These are phyloP conservation scores for Diprion similis DNA, from an alignment of 1,140 invertebrate genomes.

Conservation along the genomic window DNA sequence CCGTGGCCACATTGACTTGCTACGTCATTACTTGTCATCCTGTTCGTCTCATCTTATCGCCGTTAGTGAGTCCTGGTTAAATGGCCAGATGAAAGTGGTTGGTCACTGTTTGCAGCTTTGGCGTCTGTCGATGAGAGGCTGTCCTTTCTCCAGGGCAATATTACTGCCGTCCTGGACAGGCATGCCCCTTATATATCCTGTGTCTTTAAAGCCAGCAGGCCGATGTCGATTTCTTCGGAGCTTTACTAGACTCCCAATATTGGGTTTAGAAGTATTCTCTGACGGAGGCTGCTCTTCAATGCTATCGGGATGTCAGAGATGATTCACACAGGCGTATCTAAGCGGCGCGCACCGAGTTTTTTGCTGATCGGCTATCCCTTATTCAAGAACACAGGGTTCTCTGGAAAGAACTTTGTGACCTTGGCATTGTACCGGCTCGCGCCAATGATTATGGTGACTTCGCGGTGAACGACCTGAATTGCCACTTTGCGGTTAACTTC, in stretches of 20 bases:
- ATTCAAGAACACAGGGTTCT: not conserved
- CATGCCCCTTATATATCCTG: not conserved
- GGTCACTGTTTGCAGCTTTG: not conserved
- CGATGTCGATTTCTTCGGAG: not conserved
- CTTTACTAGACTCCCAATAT: not conserved
- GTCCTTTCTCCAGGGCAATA: not conserved
- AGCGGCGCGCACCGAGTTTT: not conserved
- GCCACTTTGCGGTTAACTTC: not conserved
- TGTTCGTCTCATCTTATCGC: slow-evolving; percentile 9
- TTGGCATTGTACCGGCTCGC: not conserved
- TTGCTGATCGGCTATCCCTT: not conserved
- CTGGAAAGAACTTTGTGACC: not conserved
- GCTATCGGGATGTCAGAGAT: not conserved
- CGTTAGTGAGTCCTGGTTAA: slow-evolving; percentile 6
- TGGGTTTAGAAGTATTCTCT: not conserved
- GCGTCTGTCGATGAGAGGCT: not conserved
- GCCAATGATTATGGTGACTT: not conserved
- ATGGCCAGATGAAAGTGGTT: not conserved
- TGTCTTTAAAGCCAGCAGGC: not conserved
- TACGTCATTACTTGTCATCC: not conserved
- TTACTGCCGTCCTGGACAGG: not conserved
- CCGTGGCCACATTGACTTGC: not conserved
- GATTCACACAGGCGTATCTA: not conserved
- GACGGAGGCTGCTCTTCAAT: not conserved
- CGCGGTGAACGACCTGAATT: not conserved